Conservation (phyloP, 2,888 invertebrate species). For the Diarsia dahlii region DNA sequence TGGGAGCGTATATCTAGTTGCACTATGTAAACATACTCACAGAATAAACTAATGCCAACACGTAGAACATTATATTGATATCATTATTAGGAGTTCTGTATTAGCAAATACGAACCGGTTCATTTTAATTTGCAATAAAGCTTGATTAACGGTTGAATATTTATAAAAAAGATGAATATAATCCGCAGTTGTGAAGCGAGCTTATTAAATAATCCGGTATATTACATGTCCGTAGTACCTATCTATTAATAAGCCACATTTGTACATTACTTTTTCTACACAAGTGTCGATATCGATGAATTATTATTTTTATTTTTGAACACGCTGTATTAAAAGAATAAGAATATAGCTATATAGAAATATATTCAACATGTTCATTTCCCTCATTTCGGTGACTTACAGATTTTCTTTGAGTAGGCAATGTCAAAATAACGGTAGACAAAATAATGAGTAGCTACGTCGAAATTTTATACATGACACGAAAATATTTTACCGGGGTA, state of each 20-base stretch:
- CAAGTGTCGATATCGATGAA: neutral
- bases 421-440: neutral
- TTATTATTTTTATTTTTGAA: no score
- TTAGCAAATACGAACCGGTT: constrained; percentile 22
- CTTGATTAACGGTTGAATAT: neutral
- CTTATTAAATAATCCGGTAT: constrained; percentile 21
- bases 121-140: neutral
- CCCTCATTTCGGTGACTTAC: neutral
- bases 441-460: neutral
- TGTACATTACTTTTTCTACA: neutral
- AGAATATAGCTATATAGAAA: neutral
- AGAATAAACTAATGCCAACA: neutral
- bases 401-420: neutral
- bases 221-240: neutral
- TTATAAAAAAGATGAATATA: constrained; percentile 6
- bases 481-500: neutral
- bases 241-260: constrained; percentile 5
- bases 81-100: neutral
- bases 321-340: neutral
- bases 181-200: neutral
- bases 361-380: neutral
- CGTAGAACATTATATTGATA: neutral
- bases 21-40: neutral
- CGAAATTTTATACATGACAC: constrained; percentile 4
- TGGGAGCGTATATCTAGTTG: neutral